Percentiles rank a stretch among this genome's conserved stretches.
These are phyloP conservation scores for Crocodylus rhombifer DNA, from an alignment of 2,797 vertebrate genomes.

Conservation along the genomic window DNA sequence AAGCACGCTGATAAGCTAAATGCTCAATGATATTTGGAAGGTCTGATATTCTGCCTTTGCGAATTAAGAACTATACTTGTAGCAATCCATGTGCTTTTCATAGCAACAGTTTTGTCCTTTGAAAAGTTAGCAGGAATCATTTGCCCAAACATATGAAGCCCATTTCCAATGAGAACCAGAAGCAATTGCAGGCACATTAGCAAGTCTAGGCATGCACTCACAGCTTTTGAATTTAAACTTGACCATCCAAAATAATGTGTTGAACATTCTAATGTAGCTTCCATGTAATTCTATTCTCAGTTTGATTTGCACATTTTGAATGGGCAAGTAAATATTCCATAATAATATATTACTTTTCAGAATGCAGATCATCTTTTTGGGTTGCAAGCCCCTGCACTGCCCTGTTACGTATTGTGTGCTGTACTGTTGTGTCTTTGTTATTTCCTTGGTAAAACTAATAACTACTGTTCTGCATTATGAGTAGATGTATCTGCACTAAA, in stretches of 20 bases:
- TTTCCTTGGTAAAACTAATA: conserved; percentile 3
- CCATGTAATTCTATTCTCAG: not conserved
- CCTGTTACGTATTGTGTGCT: not conserved
- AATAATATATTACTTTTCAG: not conserved
- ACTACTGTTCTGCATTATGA: not conserved
- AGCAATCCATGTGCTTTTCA: not conserved
- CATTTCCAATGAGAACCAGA: not conserved
- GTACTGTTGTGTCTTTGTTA: conserved; percentile 19
- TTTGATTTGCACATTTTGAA: not conserved
- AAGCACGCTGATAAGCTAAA: not conserved
- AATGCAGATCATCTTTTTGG: not conserved
- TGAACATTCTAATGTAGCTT: not conserved
- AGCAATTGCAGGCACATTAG: conserved; percentile 21
- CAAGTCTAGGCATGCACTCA: accelerated
- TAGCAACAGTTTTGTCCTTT: not conserved
- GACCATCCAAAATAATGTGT: not conserved
- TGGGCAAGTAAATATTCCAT: not conserved
- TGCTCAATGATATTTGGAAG: not conserved
- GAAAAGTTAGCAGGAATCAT: not conserved
- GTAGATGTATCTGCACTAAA: not conserved
- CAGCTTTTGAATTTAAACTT: not conserved
- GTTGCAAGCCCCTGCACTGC: not conserved
- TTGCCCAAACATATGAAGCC: not conserved
- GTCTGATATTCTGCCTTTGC: conserved; percentile 21
- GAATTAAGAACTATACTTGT: not conserved